Percentiles rank a stretch among this genome's conserved stretches.
phyloP scores from a whole-genome alignment of 1,140 invertebrate species.

The Tetraneura akinire region DNA sequence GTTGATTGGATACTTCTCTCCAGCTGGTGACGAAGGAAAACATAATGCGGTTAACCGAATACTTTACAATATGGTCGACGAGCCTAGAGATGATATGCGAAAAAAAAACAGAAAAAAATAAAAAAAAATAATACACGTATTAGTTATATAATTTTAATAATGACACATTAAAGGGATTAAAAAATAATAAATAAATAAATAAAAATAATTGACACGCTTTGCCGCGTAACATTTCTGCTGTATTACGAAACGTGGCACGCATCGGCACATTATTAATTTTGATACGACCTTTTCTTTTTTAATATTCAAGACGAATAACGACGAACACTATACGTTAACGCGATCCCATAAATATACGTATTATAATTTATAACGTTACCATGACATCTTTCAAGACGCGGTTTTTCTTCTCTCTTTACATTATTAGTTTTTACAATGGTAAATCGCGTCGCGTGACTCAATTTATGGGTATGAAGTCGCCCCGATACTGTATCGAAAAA shows the following conservation, averaged over 20 bases:
- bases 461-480: slow-evolving; percentile 1
- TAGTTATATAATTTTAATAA: not conserved
- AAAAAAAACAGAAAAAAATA: too few relatives aligned
- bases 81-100: slow-evolving; percentile 12
- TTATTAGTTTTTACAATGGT: not conserved
- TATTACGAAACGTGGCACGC: too few relatives aligned
- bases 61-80: not conserved
- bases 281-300: too few relatives aligned
- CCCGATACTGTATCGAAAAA: not conserved
- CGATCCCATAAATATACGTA: too few relatives aligned
- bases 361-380: not conserved
- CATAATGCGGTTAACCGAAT: not conserved
- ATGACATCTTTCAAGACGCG: not conserved
- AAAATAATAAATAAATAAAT: too few relatives aligned
- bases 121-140: not conserved
- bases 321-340: too few relatives aligned
- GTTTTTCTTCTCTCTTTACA: not conserved
- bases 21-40: too few relatives aligned
- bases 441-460: slow-evolving; percentile 30
- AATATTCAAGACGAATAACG: too few relatives aligned
- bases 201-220: not conserved
- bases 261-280: too few relatives aligned
- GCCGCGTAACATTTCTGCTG: too few relatives aligned
- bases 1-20: too few relatives aligned
- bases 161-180: too few relatives aligned